A percentile compares a stretch with the other conserved stretches of the same genome.
These are phyloP conservation scores for Reinhardtius hippoglossoides DNA, from an alignment of 2,113 vertebrate genomes.

Conservation along the genomic window DNA sequence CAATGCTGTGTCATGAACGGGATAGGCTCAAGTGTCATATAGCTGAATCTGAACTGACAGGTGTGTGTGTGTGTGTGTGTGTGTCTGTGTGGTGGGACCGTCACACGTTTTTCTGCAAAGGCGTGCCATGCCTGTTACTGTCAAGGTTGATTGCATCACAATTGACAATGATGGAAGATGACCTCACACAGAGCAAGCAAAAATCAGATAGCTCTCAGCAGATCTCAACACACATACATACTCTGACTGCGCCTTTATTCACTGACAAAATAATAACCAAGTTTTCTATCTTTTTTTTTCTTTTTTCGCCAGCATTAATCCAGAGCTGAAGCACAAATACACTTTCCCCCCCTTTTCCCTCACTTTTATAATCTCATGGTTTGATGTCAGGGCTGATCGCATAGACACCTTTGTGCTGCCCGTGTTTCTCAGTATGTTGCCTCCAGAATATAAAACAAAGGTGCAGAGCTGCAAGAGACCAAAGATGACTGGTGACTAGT, in stretches of 20 bases:
- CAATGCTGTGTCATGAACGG: slow-evolving; percentile 41
- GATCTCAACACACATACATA: not conserved
- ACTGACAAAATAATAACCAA: not conserved
- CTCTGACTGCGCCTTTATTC: not conserved
- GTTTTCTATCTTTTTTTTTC: not conserved
- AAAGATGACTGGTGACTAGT: not conserved
- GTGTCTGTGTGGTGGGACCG: not conserved
- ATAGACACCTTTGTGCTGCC: slow-evolving; percentile 30
- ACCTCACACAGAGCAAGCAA: slow-evolving; percentile 15
- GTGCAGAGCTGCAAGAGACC: not conserved
- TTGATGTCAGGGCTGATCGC: slow-evolving; percentile 31
- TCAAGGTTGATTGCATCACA: slow-evolving; percentile 70
- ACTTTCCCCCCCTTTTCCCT: not conserved
- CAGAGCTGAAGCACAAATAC: not conserved
- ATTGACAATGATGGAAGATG: slow-evolving; percentile 55
- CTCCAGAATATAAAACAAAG: slow-evolving; percentile 26
- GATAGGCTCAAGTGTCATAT: slow-evolving; percentile 50
- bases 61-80: slow-evolving; percentile 32
- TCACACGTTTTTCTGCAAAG: slow-evolving; percentile 36
- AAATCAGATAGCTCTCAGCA: slow-evolving; percentile 20
- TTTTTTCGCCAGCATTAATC: slow-evolving; percentile 4
- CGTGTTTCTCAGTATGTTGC: slow-evolving; percentile 18
- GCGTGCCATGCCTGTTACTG: slow-evolving; percentile 41
- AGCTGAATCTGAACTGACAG: slow-evolving; percentile 65
- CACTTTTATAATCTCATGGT: slow-evolving; percentile 15